These are phyloP conservation scores for Melanotaenia maccullochi DNA, from an alignment of 2,797 vertebrate species.

Conservation along the genomic window DNA sequence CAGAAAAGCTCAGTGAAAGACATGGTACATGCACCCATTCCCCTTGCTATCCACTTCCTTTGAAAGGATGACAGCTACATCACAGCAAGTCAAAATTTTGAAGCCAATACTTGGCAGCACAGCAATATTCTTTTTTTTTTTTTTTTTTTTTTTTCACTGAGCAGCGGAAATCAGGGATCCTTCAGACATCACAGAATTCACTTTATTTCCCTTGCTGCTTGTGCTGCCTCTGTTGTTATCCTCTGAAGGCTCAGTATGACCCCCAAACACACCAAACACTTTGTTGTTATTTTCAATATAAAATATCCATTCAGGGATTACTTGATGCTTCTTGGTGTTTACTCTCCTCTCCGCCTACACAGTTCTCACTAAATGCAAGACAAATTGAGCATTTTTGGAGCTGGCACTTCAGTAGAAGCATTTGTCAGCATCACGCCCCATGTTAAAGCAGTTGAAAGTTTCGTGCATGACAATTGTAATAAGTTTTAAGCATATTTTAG, in stretches of 20 bases:
- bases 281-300: constrained; percentile 82
- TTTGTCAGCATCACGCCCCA: constrained; percentile 61
- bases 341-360: constrained; percentile 70
- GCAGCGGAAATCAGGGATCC: constrained; percentile 79
- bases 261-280: constrained; percentile 72
- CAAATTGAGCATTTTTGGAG: constrained; percentile 74
- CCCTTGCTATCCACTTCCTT: constrained; percentile 79
- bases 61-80: constrained; percentile 86
- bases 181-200: constrained; percentile 81
- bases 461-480: constrained; percentile 45
- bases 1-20: constrained; percentile 79
- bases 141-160: constrained; percentile 62
- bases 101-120: constrained; percentile 81
- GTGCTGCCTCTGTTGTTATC: constrained; percentile 79
- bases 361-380: constrained; percentile 73
- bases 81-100: constrained; percentile 81
- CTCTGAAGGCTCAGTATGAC: constrained; percentile 79
- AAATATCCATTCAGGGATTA: constrained; percentile 82
- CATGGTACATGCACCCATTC: constrained; percentile 81
- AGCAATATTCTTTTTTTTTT: constrained; percentile 61
- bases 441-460: constrained; percentile 61
- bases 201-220: constrained; percentile 79
- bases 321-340: constrained; percentile 77
- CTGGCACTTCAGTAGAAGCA: constrained; percentile 71
- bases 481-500: constrained; percentile 53